Conservation (phyloP, 53 echinoderm and acorn worm species). For the Antedon mediterranea region DNA sequence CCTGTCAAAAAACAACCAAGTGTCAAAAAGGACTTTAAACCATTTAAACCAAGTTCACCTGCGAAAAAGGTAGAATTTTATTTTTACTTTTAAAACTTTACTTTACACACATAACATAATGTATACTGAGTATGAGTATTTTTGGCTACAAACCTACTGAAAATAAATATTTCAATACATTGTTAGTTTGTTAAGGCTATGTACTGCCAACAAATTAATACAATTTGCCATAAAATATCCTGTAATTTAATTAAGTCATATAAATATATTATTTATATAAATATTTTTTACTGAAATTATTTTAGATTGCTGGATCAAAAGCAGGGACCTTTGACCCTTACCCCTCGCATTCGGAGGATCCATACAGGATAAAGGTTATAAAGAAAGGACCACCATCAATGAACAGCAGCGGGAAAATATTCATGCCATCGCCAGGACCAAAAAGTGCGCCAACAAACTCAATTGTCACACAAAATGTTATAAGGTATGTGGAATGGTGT, state of each 20-base stretch:
- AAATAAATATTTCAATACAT: too few relatives aligned
- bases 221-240: too few relatives aligned
- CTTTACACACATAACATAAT: neutral
- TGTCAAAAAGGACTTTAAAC: slow-evolving; percentile 57
- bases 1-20: slow-evolving; percentile 45
- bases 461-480: slow-evolving; percentile 78
- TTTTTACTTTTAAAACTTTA: neutral
- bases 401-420: slow-evolving; percentile 89
- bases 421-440: slow-evolving; percentile 94
- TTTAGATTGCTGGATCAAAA: slow-evolving; percentile 69
- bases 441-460: slow-evolving; percentile 78
- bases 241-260: too few relatives aligned
- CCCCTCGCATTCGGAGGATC: slow-evolving; percentile 91
- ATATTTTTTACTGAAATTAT: too few relatives aligned
- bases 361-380: slow-evolving; percentile 64
- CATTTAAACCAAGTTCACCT: slow-evolving; percentile 86
- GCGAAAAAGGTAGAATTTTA: slow-evolving; percentile 45
- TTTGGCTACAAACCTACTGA: neutral
- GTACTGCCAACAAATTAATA: too few relatives aligned
- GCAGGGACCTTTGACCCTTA: slow-evolving; percentile 97
- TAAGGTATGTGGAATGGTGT: slow-evolving; percentile 41
- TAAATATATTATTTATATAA: too few relatives aligned
- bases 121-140: neutral
- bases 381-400: slow-evolving; percentile 75
- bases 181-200: too few relatives aligned